These are phyloP conservation scores for Drosophila obscura DNA, from an alignment of 1,140 invertebrate genomes.

Conservation along the genomic window DNA sequence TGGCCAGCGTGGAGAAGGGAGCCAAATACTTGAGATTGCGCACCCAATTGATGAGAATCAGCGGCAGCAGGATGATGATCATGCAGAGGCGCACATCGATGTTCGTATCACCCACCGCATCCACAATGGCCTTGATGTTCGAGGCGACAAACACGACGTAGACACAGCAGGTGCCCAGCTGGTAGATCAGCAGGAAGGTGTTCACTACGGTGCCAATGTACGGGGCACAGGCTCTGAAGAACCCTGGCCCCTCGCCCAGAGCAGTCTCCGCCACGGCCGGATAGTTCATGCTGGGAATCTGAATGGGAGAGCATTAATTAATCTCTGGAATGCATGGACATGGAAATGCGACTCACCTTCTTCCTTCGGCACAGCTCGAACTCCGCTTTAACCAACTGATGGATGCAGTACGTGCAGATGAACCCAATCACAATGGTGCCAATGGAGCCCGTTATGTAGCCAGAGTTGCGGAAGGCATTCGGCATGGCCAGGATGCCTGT, in stretches of 20 bases:
- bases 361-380: conserved; percentile 89
- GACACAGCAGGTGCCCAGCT: conserved; percentile 94
- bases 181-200: conserved; percentile 90
- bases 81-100: conserved; percentile 87
- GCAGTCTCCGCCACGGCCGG: conserved; percentile 89
- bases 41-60: conserved; percentile 89
- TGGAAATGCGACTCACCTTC: conserved; percentile 56
- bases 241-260: conserved; percentile 87
- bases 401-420: conserved; percentile 92
- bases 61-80: conserved; percentile 87
- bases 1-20: conserved; percentile 90
- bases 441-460: conserved; percentile 88
- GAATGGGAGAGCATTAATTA: neutral
- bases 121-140: conserved; percentile 88
- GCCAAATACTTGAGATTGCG: conserved; percentile 90
- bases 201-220: conserved; percentile 88
- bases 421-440: conserved; percentile 89
- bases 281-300: conserved; percentile 89
- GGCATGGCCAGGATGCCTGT: conserved; percentile 96
- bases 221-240: conserved; percentile 86
- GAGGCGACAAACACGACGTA: conserved; percentile 93
- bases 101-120: conserved; percentile 73
- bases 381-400: conserved; percentile 88
- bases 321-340: neutral
- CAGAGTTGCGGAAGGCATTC: conserved; percentile 91